Conservation (phyloP, 2,888 invertebrate species). For the Stictocephala bisonia region DNA sequence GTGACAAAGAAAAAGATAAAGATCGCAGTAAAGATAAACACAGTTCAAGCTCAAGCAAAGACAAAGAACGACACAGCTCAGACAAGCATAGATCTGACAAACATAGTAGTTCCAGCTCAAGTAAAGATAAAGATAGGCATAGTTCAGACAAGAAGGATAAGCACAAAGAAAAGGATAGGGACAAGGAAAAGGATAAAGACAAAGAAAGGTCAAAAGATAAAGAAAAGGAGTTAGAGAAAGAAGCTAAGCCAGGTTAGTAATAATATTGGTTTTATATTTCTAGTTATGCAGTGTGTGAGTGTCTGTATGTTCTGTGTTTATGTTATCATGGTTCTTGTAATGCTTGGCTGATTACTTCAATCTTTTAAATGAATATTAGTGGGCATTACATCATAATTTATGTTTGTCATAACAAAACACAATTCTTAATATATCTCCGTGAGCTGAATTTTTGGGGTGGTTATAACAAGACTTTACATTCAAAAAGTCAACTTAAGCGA, state of each 20-base stretch:
- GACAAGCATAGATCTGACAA: slow-evolving; percentile 62
- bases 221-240: slow-evolving; percentile 63
- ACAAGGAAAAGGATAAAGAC: slow-evolving; percentile 62
- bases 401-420: too few relatives aligned
- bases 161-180: slow-evolving; percentile 65
- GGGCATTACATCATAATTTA: too few relatives aligned
- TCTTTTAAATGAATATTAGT: too few relatives aligned
- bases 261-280: too few relatives aligned
- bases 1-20: slow-evolving; percentile 60
- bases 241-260: slow-evolving; percentile 63
- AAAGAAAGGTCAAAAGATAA: slow-evolving; percentile 62
- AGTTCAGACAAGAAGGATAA: slow-evolving; percentile 58
- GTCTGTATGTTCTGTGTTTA: too few relatives aligned
- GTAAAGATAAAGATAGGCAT: slow-evolving; percentile 61
- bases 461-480: too few relatives aligned
- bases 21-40: slow-evolving; percentile 57
- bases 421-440: too few relatives aligned
- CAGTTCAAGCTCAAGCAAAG: slow-evolving; percentile 52
- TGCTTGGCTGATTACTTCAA: too few relatives aligned
- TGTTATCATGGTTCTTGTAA: too few relatives aligned
- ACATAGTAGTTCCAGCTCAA: slow-evolving; percentile 62
- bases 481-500: too few relatives aligned
- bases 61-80: slow-evolving; percentile 57
- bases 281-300: too few relatives aligned
- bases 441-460: too few relatives aligned